phyloP scores from a whole-genome alignment of 2,888 invertebrate genomes.

The Eristalis tenax region DNA sequence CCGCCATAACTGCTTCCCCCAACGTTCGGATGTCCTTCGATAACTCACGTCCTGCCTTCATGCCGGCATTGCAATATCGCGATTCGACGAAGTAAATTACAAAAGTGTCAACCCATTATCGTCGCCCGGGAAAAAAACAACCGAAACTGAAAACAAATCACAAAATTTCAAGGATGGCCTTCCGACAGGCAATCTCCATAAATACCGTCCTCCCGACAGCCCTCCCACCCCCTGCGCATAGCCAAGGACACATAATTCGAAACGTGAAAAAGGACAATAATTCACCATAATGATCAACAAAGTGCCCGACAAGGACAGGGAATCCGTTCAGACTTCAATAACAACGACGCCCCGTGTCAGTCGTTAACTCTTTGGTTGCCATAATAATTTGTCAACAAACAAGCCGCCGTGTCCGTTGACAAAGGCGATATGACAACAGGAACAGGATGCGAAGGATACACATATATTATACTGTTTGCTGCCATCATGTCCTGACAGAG shows the following conservation, averaged over 20 bases:
- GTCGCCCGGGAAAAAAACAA: neutral
- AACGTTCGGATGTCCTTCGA: neutral
- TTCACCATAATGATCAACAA: neutral
- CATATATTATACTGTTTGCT: conserved; percentile 38
- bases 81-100: neutral
- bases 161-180: neutral
- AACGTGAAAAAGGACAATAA: neutral
- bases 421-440: conserved; percentile 46
- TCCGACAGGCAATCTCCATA: neutral
- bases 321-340: neutral
- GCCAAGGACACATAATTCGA: neutral
- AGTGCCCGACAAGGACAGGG: neutral
- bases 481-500: conserved; percentile 29
- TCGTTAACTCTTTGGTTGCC: neutral
- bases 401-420: conserved; percentile 48
- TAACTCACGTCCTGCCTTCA: neutral
- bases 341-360: conserved; percentile 35
- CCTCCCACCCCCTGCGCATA: neutral
- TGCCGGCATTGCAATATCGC: neutral
- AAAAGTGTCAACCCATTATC: neutral
- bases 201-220: neutral
- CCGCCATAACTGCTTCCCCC: too few species aligned
- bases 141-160: neutral
- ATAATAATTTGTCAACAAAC: neutral
- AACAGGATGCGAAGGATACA: conserved; percentile 36